Conservation (phyloP, 2,888 invertebrate genomes). For the Caenorhabditis sp. region DNA sequence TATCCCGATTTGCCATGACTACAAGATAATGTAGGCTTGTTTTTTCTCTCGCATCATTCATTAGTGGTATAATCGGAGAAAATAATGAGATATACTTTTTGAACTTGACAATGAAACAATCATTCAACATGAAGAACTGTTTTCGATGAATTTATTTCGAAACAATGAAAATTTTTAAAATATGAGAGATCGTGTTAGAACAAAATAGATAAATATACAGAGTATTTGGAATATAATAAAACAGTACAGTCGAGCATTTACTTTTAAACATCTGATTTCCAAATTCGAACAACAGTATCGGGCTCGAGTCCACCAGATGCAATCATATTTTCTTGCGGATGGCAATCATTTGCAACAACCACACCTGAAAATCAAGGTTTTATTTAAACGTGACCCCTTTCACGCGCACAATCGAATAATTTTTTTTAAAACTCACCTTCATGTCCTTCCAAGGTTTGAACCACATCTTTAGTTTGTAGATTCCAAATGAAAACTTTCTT, state of each 20-base stretch:
- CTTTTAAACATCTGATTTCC: constrained; percentile 83
- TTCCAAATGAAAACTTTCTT: constrained; percentile 99
- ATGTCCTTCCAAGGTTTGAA: constrained; percentile 94
- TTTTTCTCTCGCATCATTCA: too few species aligned
- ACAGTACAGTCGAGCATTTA: neutral
- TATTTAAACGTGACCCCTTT: neutral
- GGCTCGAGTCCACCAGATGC: constrained; percentile 97
- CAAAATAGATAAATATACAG: neutral
- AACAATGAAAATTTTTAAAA: neutral
- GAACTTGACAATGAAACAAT: too few species aligned
- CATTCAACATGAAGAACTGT: too few species aligned
- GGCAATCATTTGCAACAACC: constrained; percentile 96
- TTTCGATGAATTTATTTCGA: too few species aligned
- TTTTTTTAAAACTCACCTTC: constrained; percentile 77
- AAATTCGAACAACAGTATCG: constrained; percentile 97
- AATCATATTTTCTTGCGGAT: constrained; percentile 98
- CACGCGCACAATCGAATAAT: neutral
- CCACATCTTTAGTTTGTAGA: constrained; percentile 97
- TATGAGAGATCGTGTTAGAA: constrained; percentile 4
- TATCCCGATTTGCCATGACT: too few species aligned
- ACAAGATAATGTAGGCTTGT: too few species aligned
- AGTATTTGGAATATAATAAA: neutral
- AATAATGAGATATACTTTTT: too few species aligned
- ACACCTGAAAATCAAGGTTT: constrained; percentile 76
- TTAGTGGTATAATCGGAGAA: too few species aligned